Base-by-base conservation (phyloP, 2,113 vertebrate species). In the Pyrgilauda ruficollis region DNA sequence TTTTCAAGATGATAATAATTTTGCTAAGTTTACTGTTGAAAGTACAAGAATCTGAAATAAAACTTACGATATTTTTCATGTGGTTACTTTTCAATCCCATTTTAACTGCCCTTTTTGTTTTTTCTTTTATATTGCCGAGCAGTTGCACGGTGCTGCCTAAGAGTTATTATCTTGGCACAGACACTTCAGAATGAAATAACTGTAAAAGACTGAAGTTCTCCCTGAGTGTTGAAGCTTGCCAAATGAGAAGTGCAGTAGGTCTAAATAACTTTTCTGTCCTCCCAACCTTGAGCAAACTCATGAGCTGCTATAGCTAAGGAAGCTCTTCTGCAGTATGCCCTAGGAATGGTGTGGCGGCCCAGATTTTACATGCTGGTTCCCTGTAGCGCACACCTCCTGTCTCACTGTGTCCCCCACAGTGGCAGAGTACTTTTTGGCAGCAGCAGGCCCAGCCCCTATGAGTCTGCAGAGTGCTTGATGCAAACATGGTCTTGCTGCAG, bases 401-500 rank as follows among this genome's bases (percentile, higher is more conserved):
- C 62, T 67, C 21, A 4, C 5, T 18, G 10, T 0, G 7, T 3
- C 13, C 17, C 17, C 20, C 3, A 1, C 23, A 31, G 47, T 18
- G 31, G 27, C 49, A 53, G 53, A 52, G 2, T 4, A 6, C 7
- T 21, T 37, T 55, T 15, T 6, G 30, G 16, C n/a, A 41, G 31
- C 0, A 0, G 22, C 20, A 33, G 50, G 13, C 17, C 7, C 55
- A 61, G 24, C 22, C 9, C 24, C 15, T 20, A 1, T 2, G 10
- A 56, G 17, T 23, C 30, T 52, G 26, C 0, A 2, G n/a, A 53
- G 39, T 10, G 13, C 11, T 50, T 31, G 37, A 20, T 59, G 28
- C 35, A n/a, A 75, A 30, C 13, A 3, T 6, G 13, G 6, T 72
- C 28, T 9, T 37, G 39, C 53, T 39, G 28, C 35, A 50, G 41